These are phyloP conservation scores for Microhierax caerulescens DNA, from an alignment of 2,797 vertebrate species.

Conservation along the genomic window DNA sequence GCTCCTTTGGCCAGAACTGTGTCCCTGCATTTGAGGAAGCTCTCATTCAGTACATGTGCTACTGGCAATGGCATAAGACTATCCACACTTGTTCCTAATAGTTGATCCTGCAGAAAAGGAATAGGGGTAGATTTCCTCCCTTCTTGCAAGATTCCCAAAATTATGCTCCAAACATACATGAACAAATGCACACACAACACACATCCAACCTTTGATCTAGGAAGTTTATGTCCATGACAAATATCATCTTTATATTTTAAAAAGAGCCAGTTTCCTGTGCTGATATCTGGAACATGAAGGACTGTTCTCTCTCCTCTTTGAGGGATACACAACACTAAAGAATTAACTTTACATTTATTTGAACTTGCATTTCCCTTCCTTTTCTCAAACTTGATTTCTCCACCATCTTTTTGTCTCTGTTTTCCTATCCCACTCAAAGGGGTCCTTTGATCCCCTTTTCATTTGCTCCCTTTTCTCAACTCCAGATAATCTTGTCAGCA, in stretches of 20 bases:
- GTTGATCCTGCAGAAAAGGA: neutral
- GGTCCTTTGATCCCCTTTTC: neutral
- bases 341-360: neutral
- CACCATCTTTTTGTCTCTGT: too few species aligned
- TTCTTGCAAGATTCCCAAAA: neutral
- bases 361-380: neutral
- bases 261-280: neutral
- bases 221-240: neutral
- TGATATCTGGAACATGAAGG: neutral
- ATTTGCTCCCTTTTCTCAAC: neutral
- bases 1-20: neutral
- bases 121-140: neutral
- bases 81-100: neutral
- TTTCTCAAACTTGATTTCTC: neutral
- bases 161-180: neutral
- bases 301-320: neutral
- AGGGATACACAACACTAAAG: neutral
- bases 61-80: neutral
- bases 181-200: neutral
- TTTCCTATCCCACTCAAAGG: too few species aligned
- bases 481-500: neutral
- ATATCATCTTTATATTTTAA: neutral
- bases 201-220: neutral
- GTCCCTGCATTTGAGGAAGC: neutral
- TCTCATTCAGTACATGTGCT: neutral